phyloP scores from a whole-genome alignment of 2,113 vertebrate genomes.

The Erythrocercus mccallii region DNA sequence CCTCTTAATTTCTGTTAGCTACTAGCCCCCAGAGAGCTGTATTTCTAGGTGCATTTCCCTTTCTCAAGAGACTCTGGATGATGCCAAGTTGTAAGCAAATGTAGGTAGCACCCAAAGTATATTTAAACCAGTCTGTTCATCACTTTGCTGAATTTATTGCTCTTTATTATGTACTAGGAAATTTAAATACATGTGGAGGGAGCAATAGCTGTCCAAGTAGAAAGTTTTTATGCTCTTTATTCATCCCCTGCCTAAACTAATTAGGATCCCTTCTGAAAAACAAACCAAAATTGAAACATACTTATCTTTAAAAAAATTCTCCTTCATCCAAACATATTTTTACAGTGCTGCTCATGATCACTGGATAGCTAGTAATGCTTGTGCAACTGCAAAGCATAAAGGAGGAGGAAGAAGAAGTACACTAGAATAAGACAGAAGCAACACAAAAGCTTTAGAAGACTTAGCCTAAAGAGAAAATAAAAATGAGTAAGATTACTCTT shows the following conservation, averaged over 20 bases:
- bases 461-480: background rate
- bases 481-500: background rate
- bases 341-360: background rate
- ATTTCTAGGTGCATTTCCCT: background rate
- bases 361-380: background rate
- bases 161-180: background rate
- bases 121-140: background rate
- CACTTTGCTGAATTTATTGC: background rate
- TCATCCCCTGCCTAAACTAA: background rate
- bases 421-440: background rate
- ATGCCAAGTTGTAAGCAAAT: background rate
- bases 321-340: background rate
- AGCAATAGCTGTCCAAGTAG: background rate
- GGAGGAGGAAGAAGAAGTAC: background rate
- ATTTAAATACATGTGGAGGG: background rate
- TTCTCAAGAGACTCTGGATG: background rate
- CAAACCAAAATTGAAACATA: background rate
- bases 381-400: background rate
- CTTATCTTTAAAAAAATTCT: background rate
- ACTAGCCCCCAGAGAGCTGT: background rate
- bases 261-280: background rate
- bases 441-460: background rate
- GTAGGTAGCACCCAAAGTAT: background rate
- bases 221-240: background rate
- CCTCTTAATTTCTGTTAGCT: background rate